These are phyloP conservation scores for Apis dorsata DNA, from an alignment of 1,140 invertebrate genomes.

Conservation along the genomic window DNA sequence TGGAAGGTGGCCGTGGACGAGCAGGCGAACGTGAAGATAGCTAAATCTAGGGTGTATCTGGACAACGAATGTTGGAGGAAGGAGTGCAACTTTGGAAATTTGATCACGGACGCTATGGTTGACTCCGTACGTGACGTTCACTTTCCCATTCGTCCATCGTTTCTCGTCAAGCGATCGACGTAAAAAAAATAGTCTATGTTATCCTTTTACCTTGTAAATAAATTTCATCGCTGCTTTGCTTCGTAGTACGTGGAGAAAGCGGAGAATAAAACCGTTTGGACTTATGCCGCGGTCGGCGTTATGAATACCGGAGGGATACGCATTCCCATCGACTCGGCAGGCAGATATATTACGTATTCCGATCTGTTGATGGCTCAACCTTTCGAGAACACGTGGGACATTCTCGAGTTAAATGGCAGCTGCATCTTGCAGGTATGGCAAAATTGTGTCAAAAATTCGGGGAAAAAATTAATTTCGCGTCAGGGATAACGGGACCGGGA, in stretches of 20 bases:
- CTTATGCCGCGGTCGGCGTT: conserved; percentile 85
- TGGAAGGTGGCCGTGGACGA: conserved; percentile 83
- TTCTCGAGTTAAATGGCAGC: conserved; percentile 83
- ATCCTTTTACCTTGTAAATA: no score
- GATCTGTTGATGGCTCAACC: conserved; percentile 85
- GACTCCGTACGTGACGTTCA: conserved; percentile 77
- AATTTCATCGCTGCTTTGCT: not conserved
- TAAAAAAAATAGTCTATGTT: no score
- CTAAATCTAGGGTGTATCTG: conserved; percentile 81
- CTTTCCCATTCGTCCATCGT: no score
- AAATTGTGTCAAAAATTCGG: no score
- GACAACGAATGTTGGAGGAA: conserved; percentile 79
- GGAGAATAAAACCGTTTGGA: conserved; percentile 80
- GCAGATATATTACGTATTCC: conserved; percentile 83
- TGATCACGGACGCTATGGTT: conserved; percentile 87
- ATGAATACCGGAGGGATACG: conserved; percentile 87
- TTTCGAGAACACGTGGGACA: conserved; percentile 86
- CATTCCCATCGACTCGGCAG: conserved; percentile 80
- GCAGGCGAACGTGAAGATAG: conserved; percentile 81
- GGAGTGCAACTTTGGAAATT: conserved; percentile 89
- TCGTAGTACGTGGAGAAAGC: conserved; percentile 73
- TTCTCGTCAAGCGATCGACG: not conserved
- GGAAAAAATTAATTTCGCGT: not conserved
- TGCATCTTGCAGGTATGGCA: conserved; percentile 81
- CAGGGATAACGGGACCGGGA: no score